A percentile compares a stretch with the other conserved stretches of the same genome.
Evolutionary conservation across 1,140 invertebrate species (phyloP).

Genomic region (Procambarus virginalis): DNA sequence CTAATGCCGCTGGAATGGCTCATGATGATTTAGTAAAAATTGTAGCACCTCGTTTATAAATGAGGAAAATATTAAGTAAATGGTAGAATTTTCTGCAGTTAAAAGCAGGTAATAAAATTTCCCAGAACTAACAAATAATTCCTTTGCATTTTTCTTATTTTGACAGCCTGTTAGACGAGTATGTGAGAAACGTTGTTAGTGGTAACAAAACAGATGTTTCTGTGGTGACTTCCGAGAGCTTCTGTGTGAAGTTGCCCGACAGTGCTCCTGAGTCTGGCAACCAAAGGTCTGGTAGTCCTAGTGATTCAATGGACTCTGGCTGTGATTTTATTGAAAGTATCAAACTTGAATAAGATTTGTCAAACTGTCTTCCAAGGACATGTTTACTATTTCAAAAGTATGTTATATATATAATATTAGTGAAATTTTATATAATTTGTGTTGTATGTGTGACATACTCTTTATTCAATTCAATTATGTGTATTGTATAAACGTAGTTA

Average conservation of each 20-base stretch:
- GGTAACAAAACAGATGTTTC: not conserved
- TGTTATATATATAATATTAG: too few species aligned
- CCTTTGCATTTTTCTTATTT: not conserved
- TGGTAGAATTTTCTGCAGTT: too few species aligned
- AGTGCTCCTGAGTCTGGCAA: not conserved
- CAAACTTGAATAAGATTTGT: not conserved
- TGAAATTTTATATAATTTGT: too few species aligned
- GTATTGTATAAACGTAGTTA: too few species aligned
- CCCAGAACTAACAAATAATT: too few species aligned
- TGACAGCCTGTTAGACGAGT: not conserved
- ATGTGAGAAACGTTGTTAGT: not conserved
- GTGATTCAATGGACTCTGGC: not conserved
- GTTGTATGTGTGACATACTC: too few species aligned
- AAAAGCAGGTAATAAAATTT: too few species aligned
- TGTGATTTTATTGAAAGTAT: conserved; percentile 10
- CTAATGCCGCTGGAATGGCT: too few species aligned
- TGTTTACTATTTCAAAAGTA: not conserved
- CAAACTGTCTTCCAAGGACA: not conserved
- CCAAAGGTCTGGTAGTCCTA: not conserved
- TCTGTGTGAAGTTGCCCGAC: not conserved
- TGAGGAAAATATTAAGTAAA: too few species aligned
- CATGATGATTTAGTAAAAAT: too few species aligned
- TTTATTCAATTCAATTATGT: too few species aligned
- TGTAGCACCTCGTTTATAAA: too few species aligned
- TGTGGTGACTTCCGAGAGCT: not conserved